Evolutionary conservation across 2,797 vertebrate species (phyloP), one percentile per base, ranked within the genome.

Genomic region (Sylvilagus floridanus): DNA sequence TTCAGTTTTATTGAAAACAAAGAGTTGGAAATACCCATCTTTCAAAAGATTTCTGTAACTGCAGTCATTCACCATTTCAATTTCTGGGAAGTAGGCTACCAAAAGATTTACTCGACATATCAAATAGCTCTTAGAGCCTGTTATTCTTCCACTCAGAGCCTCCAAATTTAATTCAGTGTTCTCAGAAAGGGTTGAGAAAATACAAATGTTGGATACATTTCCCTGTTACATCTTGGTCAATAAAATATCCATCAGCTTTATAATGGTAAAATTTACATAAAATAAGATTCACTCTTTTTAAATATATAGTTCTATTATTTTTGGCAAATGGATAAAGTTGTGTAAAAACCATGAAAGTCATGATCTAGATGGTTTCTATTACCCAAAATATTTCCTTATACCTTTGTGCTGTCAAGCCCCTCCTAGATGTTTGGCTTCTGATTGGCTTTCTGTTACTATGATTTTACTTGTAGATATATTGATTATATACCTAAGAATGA

Each of bases 1-100:
- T 88, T 50, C 10, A 82, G 10, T 82, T 84, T 69, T 88, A 24
- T 77, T 86, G 71, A 90, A 93, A 92, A n/a, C 2, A 87, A 93
- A 87, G 37, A 83, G 66, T 2, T 76, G 47, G 35, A 93, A 89
- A 88, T 57, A 35, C 0, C n/a, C 63, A 32, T 75, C 24, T 76
- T 93, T 76, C 54, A 37, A 50, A 90, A n/a, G 35, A 3, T 83
- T 94, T 94, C 30, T 91, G 35, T 37, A 90, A 62, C 62, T 35
- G 37, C 52, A 26, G 1, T 16, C 72, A 62, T 65, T 90, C 28
- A 47, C 26, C 22, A 4, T n/a, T 69, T 84, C 28, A 35, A 1
- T 66, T 96, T 88, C 82, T 95, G 68, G n/a, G 35, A 84, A 87
- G 7, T 60, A 81, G 76, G 28, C 9, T 22, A 21, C 13, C 28